A percentile compares a stretch with the other conserved stretches of the same genome.
Conservation (phyloP, 2,113 vertebrate species). For the Proterorhinus semilunaris region DNA sequence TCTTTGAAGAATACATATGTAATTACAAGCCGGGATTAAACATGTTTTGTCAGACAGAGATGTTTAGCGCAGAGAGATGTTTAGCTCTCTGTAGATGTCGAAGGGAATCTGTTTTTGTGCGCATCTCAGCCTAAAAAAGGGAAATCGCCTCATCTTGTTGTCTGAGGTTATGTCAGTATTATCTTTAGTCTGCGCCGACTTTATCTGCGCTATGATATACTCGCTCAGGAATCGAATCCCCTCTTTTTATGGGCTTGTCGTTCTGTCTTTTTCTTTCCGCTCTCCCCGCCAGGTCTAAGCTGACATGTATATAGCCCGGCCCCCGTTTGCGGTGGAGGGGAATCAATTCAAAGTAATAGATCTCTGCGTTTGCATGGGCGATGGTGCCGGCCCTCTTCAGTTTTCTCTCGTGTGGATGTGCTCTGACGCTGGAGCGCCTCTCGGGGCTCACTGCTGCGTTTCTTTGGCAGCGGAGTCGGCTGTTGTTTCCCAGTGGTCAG, state of each 20-base stretch:
- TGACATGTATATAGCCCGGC: conserved; percentile 40
- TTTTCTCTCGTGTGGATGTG: conserved; percentile 34
- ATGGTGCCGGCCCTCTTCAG: conserved; percentile 35
- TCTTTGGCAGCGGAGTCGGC: conserved; percentile 46
- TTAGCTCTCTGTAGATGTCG: conserved; percentile 37
- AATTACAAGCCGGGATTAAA: conserved; percentile 6
- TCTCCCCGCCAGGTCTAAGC: conserved; percentile 52
- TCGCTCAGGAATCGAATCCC: conserved; percentile 38
- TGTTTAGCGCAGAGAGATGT: conserved; percentile 21
- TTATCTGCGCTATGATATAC: conserved; percentile 29
- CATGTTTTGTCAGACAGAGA: conserved; percentile 10
- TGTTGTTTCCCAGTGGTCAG: conserved; percentile 62
- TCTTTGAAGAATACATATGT: conserved; percentile 4
- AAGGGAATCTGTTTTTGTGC: conserved; percentile 6
- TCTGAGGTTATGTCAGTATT: conserved; percentile 54
- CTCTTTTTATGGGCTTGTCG: conserved; percentile 45
- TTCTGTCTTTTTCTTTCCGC: conserved; percentile 37
- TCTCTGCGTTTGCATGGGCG: conserved; percentile 39
- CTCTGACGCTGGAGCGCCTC: conserved; percentile 18
- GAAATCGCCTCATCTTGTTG: conserved; percentile 18
- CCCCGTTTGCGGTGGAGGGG: conserved; percentile 51
- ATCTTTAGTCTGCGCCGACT: conserved; percentile 39
- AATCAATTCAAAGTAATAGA: conserved; percentile 65
- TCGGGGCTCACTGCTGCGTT: conserved; percentile 33
- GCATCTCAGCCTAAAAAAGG: conserved; percentile 1